Conservation (phyloP, 1,140 invertebrate species). For the Tetramorium parvispinum region DNA sequence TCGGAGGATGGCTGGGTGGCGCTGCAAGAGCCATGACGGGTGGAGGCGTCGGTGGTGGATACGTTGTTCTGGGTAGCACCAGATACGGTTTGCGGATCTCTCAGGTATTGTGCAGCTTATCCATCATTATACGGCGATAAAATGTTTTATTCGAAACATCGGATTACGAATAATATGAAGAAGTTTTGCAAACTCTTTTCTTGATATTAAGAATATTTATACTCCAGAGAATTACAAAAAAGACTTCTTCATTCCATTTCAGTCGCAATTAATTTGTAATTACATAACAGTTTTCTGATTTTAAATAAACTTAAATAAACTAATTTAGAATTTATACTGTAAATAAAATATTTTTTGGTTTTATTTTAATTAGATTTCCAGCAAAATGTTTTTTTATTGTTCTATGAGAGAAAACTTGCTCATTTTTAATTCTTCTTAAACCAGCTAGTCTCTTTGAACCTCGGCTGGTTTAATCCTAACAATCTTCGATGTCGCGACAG, state of each 20-base stretch:
- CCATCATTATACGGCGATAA: background rate
- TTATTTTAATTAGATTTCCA: background rate
- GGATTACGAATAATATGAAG: background rate
- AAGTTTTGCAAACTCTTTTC: background rate
- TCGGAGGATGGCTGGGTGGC: conserved; percentile 81
- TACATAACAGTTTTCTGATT: background rate
- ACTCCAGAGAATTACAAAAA: background rate
- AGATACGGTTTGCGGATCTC: conserved; percentile 82
- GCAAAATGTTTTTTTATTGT: background rate
- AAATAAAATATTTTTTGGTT: background rate
- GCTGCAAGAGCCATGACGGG: conserved; percentile 80
- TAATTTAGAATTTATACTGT: background rate
- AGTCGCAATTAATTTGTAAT: too few species aligned
- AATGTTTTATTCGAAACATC: background rate
- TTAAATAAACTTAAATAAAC: background rate
- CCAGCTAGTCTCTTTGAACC: conserved; percentile 25
- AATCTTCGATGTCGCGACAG: conserved; percentile 65
- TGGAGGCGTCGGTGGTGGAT: conserved; percentile 75
- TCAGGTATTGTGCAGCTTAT: conserved; percentile 72
- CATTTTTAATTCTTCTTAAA: conserved; percentile 9
- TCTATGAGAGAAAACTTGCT: background rate
- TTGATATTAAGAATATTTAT: background rate
- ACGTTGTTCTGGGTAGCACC: conserved; percentile 82
- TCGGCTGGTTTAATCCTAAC: conserved; percentile 38
- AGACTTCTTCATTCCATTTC: background rate